Base-by-base conservation (phyloP, 1,140 invertebrate genomes). In the Rhyacophila brunnea region DNA sequence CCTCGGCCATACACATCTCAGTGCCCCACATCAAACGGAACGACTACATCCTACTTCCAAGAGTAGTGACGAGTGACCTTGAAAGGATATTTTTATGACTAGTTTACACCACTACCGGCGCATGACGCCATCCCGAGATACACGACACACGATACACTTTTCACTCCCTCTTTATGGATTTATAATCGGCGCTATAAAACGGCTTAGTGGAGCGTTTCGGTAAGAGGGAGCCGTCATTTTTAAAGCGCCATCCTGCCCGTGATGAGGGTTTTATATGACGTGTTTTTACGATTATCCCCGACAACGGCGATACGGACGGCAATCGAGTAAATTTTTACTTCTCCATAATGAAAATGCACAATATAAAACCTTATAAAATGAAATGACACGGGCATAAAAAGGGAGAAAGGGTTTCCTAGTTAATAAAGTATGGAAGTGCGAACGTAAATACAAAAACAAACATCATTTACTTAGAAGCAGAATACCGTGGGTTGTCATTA, bases 121-220 rank as follows among this genome's bases (percentile, higher is more conserved):
- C 32, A 34, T 28, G 23, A 28, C 23, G 47, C 19, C 47, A 34
- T 49, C 28, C 35, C 9, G 10, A 6, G 32, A 34, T n/a, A 32
- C 20, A 48, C 34, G 13, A 34, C 7, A n/a, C 34, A 6, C 34
- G 6, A 9, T 45, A 23, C 46, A 52, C 34, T 42, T 9, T 18
- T 23, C 35, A 40, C 13, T 17, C 36, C 49, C 50, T 32, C 43
- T 45, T 55, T 40, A 55, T 46, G 52, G 52, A 34, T 44, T 55
- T 45, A 55, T 55, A 55, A 55, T 55, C 52, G 52, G 34, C 32
- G 43, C 28, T 20, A 46, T 36, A 35, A 53, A 53, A 44, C 42
- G 51, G 51, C 32, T 45, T 44, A 54, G 14, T 15, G 18, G 28
- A 45, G 45, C 32, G 15, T 55, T 55, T 13, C 49, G 19, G 2